Evolutionary conservation across 2,113 vertebrate species (phyloP), one percentile per base, ranked within the genome.

Genomic region (Gobiocypris rarus): DNA sequence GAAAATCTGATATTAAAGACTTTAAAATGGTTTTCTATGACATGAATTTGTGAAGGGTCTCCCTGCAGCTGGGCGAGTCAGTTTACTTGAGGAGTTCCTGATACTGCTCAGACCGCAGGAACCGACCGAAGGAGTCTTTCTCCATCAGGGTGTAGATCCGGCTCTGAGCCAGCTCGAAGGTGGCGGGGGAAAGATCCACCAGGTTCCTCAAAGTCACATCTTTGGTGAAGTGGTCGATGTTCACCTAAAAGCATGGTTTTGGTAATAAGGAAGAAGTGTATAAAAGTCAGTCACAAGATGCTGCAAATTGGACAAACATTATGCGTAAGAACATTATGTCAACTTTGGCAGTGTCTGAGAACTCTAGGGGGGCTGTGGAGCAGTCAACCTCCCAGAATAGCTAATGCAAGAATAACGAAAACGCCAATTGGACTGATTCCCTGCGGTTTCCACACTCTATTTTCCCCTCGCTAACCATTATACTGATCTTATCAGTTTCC

Each of bases 151-250:
- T 95, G 52, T 93, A 95, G 91, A 99, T 95, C 80, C 94, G 94
- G 88, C 97, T 97, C 94, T 99, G 97, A 80, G 97, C 98, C 93
- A 96, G 88, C 34, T 98, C 96, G 84, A 99, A 99, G 90, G 95
- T 96, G 56, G 84, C 73, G 1, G 91, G 75, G 9, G 97, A 96
- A 0, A 97, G 96, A 15, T 96, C 95, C 87, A 95, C 94, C 93
- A 99, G 93, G 91, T 97, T 98, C 91, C 96, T 97, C 93, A 96
- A 90, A 56, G 97, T 99, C 89, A 98, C 87, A 0, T 94, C 96
- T 90, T 96, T 98, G 86, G 98, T 99, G 94, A 96, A 94, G 87
- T 99, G 96, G 86, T 99, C 97, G 0, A 99, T 98, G 88, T 99
- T 99, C 86, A 99, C 97, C 98, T 99, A 91, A 61, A 22, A 3